Evolutionary conservation across 2,113 vertebrate genomes (phyloP), one percentile per base, ranked within the genome.

Genomic region (Toxotes jaculatrix): DNA sequence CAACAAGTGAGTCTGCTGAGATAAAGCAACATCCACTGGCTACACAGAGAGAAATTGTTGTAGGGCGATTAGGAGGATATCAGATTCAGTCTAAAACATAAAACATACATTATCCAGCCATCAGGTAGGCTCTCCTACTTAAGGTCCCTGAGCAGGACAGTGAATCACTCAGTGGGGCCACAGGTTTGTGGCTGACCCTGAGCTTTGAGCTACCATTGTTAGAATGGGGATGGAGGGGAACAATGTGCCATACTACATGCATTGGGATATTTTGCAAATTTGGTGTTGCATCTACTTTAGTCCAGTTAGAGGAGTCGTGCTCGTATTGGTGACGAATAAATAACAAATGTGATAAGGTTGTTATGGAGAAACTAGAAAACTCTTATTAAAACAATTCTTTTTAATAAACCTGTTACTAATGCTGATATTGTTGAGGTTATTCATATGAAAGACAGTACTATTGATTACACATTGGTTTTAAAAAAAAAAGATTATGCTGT

Each of bases 211-310:
- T 51, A 6, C 45, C 45, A 49, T 17, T n/a, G 9, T 19, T 53
- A 9, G 7, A 53, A 53, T 11, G 21, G 9, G 21, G 8, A 7
- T n/a, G 21, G 10, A 51, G 19, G 49, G 49, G 49, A 8, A n/a
- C 51, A 53, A 11, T 11, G 4, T 21, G 49, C 49, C 3, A 51
- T 16, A 47, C 5, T 14, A 47, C 5, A 47, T 16, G 16, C 45
- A 47, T 21, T 21, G 21, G 10, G 3, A 55, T 23, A 55, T 12
- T n/a, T 27, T 27, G 27, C 27, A 27, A 27, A 27, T 27, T 92
- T 83, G 92, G 88, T 81, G 92, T 90, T 82, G 91, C 91, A 93
- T 94, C 92, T 93, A 93, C 89, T 93, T 93, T 75, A 85, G 87
- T 88, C 87, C 77, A 80, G 80, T 78, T n/a, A 55, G 55, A 53